Evolutionary conservation across 2,888 invertebrate genomes (phyloP), one percentile per base, ranked within the genome.

Genomic region (Parnassius glacialis): DNA sequence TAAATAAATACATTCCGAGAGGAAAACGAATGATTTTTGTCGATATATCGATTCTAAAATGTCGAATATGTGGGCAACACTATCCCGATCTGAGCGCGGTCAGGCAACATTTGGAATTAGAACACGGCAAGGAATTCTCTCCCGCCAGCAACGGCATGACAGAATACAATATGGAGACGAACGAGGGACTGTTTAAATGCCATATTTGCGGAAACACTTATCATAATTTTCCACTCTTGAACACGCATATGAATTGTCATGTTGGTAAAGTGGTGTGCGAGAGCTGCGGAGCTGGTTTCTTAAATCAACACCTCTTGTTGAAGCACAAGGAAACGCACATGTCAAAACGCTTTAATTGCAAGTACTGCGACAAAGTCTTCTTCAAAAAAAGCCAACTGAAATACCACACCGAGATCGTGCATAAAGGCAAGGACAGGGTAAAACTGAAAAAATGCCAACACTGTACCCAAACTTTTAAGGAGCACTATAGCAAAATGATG

Each of bases 351-450:
- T 78, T 76, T 20, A 65, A 56, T 9, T 92, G 92, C 62, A 81
- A 80, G 13, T 65, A 70, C 11, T 92, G 92, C 59, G 83, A 85
- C 3, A 84, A 78, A 57, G 73, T 74, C 0, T 92, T 90, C 57
- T 67, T 71, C 0, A 92, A 88, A n/a, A 85, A 79, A 57, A 84
- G 85, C 55, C 85, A 90, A 1, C 65, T 89, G 20, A 85, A 84
- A 59, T 86, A 90, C 43, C 92, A 92, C 52, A 83, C 78, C 5
- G 79, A 83, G 57, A 83, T 81, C 3, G 73, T 83, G 2, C 90
- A 85, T 13, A 76, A 76, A 66, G 77, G 79, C 0, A 79, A 74
- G 57, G 69, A 72, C 2, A 70, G 78, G 20, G 71, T 71, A 0
- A 78, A 68, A 42, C 59, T 62, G 1, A 79, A 80, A 51, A 80